These are phyloP conservation scores for Cercopithecus mitis DNA, from an alignment of 2,797 vertebrate species.

Conservation along the genomic window DNA sequence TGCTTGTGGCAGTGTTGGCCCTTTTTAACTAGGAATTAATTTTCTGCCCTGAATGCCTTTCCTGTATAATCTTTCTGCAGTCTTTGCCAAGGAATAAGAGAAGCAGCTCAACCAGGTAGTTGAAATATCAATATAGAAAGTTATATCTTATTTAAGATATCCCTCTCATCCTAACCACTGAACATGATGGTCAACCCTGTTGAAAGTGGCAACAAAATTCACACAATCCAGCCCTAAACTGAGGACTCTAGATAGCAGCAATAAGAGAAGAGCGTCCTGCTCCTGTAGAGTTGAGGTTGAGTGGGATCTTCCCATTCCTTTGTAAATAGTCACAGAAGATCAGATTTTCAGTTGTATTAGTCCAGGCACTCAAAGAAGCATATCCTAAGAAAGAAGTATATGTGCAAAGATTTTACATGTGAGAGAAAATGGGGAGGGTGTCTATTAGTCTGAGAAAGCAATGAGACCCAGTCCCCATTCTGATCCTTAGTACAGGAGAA, in stretches of 20 bases:
- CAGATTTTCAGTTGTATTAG: background rate
- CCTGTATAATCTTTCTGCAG: background rate
- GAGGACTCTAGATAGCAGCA: background rate
- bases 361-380: background rate
- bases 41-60: background rate
- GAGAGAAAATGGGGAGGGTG: background rate
- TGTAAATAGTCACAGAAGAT: background rate
- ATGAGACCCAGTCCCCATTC: background rate
- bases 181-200: background rate
- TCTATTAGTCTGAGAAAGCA: background rate
- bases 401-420: background rate
- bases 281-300: background rate
- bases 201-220: background rate
- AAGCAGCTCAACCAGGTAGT: background rate
- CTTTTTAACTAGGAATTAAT: constrained; percentile 18
- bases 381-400: background rate
- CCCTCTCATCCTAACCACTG: background rate
- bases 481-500: background rate
- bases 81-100: background rate
- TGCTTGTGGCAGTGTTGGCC: background rate
- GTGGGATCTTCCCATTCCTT: background rate
- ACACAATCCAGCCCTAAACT: background rate
- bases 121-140: background rate
- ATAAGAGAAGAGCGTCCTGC: background rate
- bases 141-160: background rate